Evolutionary conservation across 2,797 vertebrate genomes (phyloP), one percentile per base, ranked within the genome.

Genomic region (Rhincodon typus): DNA sequence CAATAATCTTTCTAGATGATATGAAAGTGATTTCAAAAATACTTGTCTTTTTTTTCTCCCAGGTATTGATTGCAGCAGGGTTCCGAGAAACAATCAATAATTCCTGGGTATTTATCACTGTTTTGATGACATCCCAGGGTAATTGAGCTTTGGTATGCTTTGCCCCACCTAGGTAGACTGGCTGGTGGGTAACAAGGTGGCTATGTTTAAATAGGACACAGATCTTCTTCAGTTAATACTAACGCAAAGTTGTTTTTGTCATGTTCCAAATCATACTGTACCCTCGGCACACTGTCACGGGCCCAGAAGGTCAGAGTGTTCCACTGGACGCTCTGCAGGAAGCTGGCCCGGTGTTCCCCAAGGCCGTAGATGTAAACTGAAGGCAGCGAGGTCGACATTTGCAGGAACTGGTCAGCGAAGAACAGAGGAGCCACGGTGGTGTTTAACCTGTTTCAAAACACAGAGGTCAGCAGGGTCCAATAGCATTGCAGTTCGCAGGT

Each of bases 351-450:
- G 96, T 99, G 98, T 96, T 99, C 98, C 0, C 98, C 98, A 27
- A 99, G 97, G 2, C 98, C 98, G 0, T 98, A 99, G 86, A 99
- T 97, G 96, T 97, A 98, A 30, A 38, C 96, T 57, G 97, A 98
- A 0, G 97, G 96, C 53, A 99, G 97, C 0, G 96, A 96, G 5
- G 98, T 98, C 95, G 98, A 98, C 86, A 99, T 96, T 97, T 99
- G 98, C 87, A 99, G 98, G 96, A 99, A 99, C 97, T 99, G 98
- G 96, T 99, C 98, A 0, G 98, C 97, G 0, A 98, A 99, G 97
- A 99, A 98, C 96, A 99, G 97, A 4, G 98, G 98, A 74, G 98
- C 98, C 96, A 98, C 97, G 0, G 98, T 98, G 4, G 98, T 98
- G 97, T 99, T 98, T 96, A 99, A 91, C 94, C 98, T 98, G 70